These are phyloP conservation scores for Gopherus flavomarginatus DNA, from an alignment of 2,113 vertebrate genomes.

Conservation along the genomic window DNA sequence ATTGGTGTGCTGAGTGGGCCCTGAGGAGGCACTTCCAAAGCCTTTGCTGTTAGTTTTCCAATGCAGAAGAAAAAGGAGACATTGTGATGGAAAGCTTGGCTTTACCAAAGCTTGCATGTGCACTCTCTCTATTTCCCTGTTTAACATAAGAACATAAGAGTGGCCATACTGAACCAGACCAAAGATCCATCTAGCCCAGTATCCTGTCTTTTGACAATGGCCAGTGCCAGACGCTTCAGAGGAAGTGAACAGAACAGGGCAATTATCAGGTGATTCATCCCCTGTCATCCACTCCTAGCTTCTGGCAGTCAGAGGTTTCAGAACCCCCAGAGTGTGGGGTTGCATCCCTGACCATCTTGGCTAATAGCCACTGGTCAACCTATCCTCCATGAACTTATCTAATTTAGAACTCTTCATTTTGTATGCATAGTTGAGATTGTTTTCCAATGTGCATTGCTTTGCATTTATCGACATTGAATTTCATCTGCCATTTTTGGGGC, in stretches of 20 bases:
- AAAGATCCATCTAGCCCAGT: not conserved
- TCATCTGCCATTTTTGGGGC: too few species aligned
- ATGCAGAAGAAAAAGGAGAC: fast-evolving
- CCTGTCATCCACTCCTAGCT: not conserved
- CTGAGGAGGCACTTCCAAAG: not conserved
- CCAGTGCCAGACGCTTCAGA: not conserved
- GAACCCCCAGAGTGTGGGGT: too few species aligned
- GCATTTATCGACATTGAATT: too few species aligned
- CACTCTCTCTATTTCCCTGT: not conserved
- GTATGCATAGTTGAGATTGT: too few species aligned
- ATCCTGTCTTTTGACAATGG: not conserved
- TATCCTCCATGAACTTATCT: not conserved
- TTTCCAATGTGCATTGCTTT: too few species aligned
- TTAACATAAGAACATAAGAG: not conserved
- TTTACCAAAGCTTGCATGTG: not conserved
- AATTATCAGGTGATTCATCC: not conserved
- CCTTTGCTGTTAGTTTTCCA: not conserved
- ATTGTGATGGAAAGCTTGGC: not conserved
- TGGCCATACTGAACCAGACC: not conserved
- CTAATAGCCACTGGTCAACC: not conserved
- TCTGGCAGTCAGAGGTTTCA: too few species aligned
- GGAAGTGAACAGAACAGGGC: not conserved
- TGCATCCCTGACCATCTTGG: not conserved
- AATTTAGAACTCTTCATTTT: too few species aligned
- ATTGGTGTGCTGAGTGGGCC: not conserved